Conservation (phyloP, 2,113 vertebrate species). For the Sylvia atricapilla region DNA sequence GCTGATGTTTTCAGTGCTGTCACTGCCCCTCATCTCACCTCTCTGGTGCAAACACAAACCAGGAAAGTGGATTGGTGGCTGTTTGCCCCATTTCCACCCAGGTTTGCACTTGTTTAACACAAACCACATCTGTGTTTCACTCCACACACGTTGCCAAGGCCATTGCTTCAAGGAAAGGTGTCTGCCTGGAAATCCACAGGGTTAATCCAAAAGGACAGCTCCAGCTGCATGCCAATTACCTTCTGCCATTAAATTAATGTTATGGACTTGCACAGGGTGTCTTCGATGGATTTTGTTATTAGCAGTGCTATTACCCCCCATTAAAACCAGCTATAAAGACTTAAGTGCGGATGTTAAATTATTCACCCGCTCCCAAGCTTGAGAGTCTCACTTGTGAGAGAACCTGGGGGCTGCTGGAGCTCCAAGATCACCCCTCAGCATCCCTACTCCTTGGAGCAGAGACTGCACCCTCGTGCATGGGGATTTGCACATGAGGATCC, state of each 20-base stretch:
- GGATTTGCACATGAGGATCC: not conserved
- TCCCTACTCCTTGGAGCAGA: not conserved
- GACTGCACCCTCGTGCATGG: rapidly evolving
- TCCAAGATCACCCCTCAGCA: not conserved
- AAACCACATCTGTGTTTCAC: not conserved
- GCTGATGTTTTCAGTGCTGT: not conserved
- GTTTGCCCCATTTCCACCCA: not conserved
- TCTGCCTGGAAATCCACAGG: constrained; percentile 44
- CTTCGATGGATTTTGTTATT: constrained; percentile 71
- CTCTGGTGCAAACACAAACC: not conserved
- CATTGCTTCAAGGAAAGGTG: not conserved
- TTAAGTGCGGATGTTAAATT: constrained; percentile 60
- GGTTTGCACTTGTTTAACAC: not conserved
- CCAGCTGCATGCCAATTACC: constrained; percentile 70
- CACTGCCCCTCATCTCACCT: not conserved
- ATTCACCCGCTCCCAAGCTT: constrained; percentile 69
- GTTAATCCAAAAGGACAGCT: constrained; percentile 70
- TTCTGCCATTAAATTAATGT: constrained; percentile 76
- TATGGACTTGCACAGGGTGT: constrained; percentile 71
- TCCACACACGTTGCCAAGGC: not conserved
- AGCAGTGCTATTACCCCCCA: constrained; percentile 71
- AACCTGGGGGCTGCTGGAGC: not conserved
- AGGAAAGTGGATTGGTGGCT: not conserved
- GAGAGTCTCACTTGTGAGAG: constrained; percentile 31
- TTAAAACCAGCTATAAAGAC: constrained; percentile 69